Percentiles rank a stretch among this genome's conserved stretches.
Evolutionary conservation across 2,888 invertebrate species (phyloP).

Genomic region (Hypolimnas misippus): DNA sequence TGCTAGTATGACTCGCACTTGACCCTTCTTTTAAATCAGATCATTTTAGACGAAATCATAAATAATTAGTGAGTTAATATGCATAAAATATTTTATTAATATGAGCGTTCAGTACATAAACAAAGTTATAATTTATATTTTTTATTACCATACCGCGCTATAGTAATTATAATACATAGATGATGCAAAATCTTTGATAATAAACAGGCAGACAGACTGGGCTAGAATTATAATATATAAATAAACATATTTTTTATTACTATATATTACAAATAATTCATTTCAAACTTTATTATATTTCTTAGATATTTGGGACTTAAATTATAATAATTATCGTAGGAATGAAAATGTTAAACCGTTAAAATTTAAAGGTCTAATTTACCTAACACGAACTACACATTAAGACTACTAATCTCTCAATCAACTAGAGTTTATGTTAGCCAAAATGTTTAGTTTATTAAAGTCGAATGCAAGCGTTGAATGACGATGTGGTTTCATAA

Average conservation of each 20-base stretch:
- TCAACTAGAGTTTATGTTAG: constrained; percentile 25
- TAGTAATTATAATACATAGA: too few relatives aligned
- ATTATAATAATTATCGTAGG: too few relatives aligned
- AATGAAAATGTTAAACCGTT: neutral
- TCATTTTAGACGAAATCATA: too few relatives aligned
- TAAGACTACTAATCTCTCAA: constrained; percentile 15
- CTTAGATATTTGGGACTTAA: too few relatives aligned
- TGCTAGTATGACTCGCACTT: too few relatives aligned
- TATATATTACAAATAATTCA: too few relatives aligned
- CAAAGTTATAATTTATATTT: constrained; percentile 5
- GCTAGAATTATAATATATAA: too few relatives aligned
- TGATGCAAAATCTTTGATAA: too few relatives aligned
- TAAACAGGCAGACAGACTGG: too few relatives aligned
- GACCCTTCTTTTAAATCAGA: too few relatives aligned
- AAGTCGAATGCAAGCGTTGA: constrained; percentile 36
- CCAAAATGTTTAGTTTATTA: constrained; percentile 33
- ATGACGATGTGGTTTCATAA: constrained; percentile 41
- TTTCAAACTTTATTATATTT: too few relatives aligned
- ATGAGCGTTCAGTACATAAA: neutral
- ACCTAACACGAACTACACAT: neutral
- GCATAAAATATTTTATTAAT: neutral
- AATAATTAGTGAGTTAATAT: neutral
- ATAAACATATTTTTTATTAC: too few relatives aligned
- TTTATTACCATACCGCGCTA: neutral
- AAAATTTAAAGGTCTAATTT: neutral